Conservation (phyloP, 1,140 invertebrate genomes). For the Cyclina sinensis region DNA sequence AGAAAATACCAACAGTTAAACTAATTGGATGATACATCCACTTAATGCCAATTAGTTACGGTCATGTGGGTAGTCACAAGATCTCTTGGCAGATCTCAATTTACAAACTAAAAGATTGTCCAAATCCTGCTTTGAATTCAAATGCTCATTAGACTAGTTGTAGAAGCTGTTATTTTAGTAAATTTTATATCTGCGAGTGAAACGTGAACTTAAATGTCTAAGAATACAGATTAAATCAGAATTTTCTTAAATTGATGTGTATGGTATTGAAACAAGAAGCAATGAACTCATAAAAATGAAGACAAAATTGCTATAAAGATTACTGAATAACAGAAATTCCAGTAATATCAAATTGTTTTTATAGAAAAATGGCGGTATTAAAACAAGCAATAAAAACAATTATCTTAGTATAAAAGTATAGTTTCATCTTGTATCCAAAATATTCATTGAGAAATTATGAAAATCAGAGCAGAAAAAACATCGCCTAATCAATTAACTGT, state of each 20-base stretch:
- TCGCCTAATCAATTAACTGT: background rate
- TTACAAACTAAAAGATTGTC: no score
- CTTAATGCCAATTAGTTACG: no score
- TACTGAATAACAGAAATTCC: background rate
- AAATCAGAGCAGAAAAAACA: background rate
- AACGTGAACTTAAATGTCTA: no score
- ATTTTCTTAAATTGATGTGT: no score
- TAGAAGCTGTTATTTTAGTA: no score
- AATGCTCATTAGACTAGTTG: no score
- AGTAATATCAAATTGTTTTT: slow-evolving; percentile 17
- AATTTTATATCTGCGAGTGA: no score
- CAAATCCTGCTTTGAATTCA: no score
- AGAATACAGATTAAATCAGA: background rate
- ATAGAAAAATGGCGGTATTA: background rate
- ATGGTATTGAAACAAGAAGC: background rate
- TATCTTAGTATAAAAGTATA: background rate
- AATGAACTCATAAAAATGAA: background rate
- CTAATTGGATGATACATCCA: no score
- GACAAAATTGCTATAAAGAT: background rate
- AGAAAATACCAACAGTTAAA: no score
- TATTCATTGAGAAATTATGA: slow-evolving; percentile 19
- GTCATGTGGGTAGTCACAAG: no score
- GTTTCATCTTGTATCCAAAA: background rate
- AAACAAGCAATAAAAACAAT: slow-evolving; percentile 11
- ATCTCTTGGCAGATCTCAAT: no score